These are phyloP conservation scores for Notarius lentiginosus DNA, from an alignment of 2,113 vertebrate genomes.

Conservation along the genomic window DNA sequence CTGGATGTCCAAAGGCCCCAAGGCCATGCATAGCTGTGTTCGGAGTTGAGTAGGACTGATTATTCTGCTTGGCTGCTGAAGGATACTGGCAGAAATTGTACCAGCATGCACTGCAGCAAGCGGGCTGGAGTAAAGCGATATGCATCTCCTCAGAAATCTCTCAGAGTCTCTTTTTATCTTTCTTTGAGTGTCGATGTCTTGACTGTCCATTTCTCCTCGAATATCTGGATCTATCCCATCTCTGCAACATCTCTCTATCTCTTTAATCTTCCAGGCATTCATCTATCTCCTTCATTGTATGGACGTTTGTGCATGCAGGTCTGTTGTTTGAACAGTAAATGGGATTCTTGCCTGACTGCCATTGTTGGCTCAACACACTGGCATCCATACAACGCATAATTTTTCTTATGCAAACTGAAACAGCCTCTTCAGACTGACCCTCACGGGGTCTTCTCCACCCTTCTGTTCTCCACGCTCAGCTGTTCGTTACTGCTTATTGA, in stretches of 20 bases:
- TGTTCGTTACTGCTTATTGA: background rate
- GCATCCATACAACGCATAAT: background rate
- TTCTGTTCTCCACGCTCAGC: background rate
- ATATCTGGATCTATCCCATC: background rate
- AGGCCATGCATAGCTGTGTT: background rate
- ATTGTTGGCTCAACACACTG: constrained; percentile 38
- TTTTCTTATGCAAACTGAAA: constrained; percentile 33
- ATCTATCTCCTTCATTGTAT: background rate
- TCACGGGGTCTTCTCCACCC: background rate
- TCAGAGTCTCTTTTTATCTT: constrained; percentile 32
- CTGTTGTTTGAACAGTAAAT: constrained; percentile 32
- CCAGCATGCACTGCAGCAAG: constrained; percentile 38
- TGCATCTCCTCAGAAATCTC: background rate
- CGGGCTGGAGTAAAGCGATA: background rate
- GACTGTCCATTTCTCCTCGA: background rate
- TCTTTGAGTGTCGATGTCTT: background rate
- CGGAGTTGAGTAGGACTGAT: constrained; percentile 24
- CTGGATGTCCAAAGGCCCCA: constrained; percentile 9
- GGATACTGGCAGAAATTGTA: constrained; percentile 22
- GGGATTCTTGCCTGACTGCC: constrained; percentile 23
- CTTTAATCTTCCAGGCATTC: background rate
- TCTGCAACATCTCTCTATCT: background rate
- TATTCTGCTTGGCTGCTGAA: constrained; percentile 28
- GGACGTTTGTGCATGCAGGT: background rate
- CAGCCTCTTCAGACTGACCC: constrained; percentile 22